Percentiles rank a stretch among this genome's conserved stretches.
Conservation (phyloP, 2,888 invertebrate species). For the Poecilus cupreus region DNA sequence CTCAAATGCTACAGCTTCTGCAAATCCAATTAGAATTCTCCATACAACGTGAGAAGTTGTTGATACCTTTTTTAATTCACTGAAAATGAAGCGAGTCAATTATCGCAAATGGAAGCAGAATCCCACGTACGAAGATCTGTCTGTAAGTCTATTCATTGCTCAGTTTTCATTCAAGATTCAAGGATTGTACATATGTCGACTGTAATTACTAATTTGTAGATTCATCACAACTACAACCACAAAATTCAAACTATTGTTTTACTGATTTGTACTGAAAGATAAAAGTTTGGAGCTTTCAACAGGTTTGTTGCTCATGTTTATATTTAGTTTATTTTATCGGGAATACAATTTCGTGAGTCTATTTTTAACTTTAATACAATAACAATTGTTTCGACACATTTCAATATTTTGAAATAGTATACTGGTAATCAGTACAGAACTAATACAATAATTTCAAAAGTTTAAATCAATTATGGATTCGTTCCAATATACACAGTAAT, state of each 20-base stretch:
- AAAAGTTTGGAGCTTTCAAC: constrained; percentile 18
- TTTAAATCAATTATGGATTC: too few species aligned
- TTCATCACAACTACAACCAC: constrained; percentile 1
- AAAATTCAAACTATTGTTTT: neutral
- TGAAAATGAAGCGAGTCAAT: constrained; percentile 17
- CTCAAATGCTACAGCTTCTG: too few species aligned
- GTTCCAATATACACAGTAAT: too few species aligned
- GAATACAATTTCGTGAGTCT: neutral
- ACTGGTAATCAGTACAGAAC: too few species aligned
- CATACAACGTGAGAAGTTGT: neutral
- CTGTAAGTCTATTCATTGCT: neutral
- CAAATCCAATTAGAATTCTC: neutral
- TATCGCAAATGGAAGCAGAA: neutral
- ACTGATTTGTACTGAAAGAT: constrained; percentile 17
- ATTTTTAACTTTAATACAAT: neutral
- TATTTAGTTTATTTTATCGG: neutral
- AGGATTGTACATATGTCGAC: neutral
- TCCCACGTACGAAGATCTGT: neutral
- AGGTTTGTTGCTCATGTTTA: neutral
- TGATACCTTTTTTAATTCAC: neutral
- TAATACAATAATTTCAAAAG: too few species aligned
- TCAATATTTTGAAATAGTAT: neutral
- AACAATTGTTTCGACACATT: neutral
- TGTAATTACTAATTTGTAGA: neutral
- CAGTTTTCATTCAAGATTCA: neutral